phyloP scores from a whole-genome alignment of 2,113 vertebrate species.

The Seriola dumerili region DNA sequence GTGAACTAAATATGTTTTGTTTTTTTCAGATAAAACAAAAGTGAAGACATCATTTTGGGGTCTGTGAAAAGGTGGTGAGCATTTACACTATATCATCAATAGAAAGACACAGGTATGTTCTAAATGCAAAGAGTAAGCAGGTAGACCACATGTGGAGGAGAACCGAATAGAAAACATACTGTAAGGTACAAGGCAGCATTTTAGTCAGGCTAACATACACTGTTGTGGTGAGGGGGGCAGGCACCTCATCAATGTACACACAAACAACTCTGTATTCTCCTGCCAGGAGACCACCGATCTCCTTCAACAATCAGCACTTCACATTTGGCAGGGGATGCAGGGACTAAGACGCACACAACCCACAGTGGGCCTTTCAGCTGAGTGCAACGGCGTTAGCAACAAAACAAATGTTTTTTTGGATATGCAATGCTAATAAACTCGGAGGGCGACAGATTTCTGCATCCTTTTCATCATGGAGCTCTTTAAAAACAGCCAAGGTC shows the following conservation, averaged over 20 bases:
- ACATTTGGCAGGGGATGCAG: conserved; percentile 75
- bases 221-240: not conserved
- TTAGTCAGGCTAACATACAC: not conserved
- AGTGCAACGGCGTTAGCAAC: conserved; percentile 48
- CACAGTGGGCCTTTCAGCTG: conserved; percentile 58
- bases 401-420: conserved; percentile 75
- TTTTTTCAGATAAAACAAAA: not conserved
- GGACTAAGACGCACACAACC: conserved; percentile 43
- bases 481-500: conserved; percentile 74
- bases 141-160: not conserved
- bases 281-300: conserved; percentile 57
- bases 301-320: conserved; percentile 71
- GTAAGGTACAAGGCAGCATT: not conserved
- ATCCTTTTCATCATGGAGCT: conserved; percentile 77
- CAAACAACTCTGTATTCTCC: conserved; percentile 16
- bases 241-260: conserved; percentile 7
- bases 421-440: conserved; percentile 81
- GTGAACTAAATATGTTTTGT: not conserved
- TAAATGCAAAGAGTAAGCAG: not conserved
- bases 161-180: not conserved
- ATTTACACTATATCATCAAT: no score
- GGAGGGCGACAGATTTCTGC: conserved; percentile 72
- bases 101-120: not conserved
- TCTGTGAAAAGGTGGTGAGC: no score
- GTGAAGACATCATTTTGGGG: not conserved